These are phyloP conservation scores for Pterois miles DNA, from an alignment of 2,797 vertebrate species.

Conservation along the genomic window DNA sequence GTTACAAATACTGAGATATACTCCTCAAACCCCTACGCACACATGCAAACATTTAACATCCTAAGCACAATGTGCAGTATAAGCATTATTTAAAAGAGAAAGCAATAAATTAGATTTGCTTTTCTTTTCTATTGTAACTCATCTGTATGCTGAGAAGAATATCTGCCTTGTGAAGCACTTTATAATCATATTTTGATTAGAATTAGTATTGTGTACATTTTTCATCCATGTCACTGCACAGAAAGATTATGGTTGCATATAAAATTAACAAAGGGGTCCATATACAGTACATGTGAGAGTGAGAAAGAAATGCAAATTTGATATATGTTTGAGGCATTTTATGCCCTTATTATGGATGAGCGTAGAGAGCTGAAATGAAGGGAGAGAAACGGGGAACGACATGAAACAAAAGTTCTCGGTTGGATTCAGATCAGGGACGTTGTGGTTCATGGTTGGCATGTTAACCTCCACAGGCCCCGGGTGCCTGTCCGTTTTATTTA, in stretches of 20 bases:
- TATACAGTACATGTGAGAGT: too few relatives aligned
- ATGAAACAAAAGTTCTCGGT: background rate
- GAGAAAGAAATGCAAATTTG: too few relatives aligned
- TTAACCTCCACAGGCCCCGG: background rate
- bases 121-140: background rate
- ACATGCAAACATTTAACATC: background rate
- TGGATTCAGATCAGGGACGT: background rate
- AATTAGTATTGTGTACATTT: background rate
- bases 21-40: background rate
- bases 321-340: background rate
- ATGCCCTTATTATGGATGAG: background rate
- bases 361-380: background rate
- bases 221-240: background rate
- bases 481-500: background rate
- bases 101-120: background rate
- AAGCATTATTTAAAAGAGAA: background rate
- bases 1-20: constrained; percentile 12
- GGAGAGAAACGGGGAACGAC: background rate
- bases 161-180: background rate
- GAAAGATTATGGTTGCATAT: background rate
- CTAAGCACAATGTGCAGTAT: background rate
- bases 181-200: background rate
- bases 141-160: too few relatives aligned
- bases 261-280: background rate
- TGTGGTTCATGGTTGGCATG: background rate